Evolutionary conservation across 2,113 vertebrate species (phyloP).

Genomic region (Mirounga angustirostris): DNA sequence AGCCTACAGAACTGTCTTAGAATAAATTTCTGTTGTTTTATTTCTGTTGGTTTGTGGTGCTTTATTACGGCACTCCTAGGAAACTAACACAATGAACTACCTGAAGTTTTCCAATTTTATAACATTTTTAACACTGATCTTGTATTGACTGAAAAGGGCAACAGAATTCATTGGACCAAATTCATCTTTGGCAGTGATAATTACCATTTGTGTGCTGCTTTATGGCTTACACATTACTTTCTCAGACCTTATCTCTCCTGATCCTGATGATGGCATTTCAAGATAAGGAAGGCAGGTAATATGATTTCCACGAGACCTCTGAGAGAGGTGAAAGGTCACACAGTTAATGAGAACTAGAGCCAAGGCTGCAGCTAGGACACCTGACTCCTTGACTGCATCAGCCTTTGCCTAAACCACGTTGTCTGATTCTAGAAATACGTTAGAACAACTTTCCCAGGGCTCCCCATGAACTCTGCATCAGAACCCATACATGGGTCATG

Average conservation of each 20-base stretch:
- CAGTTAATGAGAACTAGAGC: background rate
- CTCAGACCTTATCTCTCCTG: background rate
- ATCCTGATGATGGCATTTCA: slow-evolving; percentile 10
- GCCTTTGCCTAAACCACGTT: background rate
- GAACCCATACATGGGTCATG: fast-evolving
- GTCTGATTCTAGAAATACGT: background rate
- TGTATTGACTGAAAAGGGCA: background rate
- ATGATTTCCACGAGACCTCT: background rate
- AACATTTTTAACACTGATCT: background rate
- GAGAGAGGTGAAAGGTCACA: background rate
- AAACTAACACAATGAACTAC: background rate
- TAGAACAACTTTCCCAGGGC: background rate
- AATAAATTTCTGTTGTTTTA: background rate
- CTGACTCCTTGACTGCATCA: background rate
- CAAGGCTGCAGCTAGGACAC: background rate
- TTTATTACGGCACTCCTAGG: background rate
- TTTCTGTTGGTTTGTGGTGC: background rate
- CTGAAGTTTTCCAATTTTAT: background rate
- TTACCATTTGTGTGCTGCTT: background rate
- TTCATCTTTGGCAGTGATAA: background rate
- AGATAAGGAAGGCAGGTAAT: background rate
- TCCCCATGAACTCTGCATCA: background rate
- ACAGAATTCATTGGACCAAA: background rate
- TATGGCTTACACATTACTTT: background rate
- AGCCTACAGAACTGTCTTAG: background rate